Evolutionary conservation across 2,888 invertebrate species (phyloP), one percentile per base, ranked within the genome.

Genomic region (Meiosimyza decipiens): DNA sequence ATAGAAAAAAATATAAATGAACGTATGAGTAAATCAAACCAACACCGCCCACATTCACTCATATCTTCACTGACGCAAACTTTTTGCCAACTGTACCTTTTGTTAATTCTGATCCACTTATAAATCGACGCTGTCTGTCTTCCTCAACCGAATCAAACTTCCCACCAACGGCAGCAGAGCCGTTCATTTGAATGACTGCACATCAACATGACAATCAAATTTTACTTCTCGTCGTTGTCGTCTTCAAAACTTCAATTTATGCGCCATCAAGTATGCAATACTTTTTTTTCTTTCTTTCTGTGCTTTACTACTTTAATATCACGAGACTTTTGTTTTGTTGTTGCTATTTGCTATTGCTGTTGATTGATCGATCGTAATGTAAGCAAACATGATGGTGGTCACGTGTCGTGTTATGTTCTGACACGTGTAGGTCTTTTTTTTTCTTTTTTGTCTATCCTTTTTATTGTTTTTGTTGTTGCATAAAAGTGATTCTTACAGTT

Each of bases 381-480:
- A 85, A 83, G 84, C 84, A 85, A 86, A 86, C 85, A 86, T 85
- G 82, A 86, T 84, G 85, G 86, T 81, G 85, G 85, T 86, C 85
- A 85, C 85, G 85, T 85, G 85, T 76, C 86, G 68, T 75, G 73
- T 77, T 76, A 78, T 84, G 83, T 82, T 80, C 76, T 74, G 86
- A 81, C 85, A 85, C 85, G 85, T 85, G 85, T 82, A 59, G 63
- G 65, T 79, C 79, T 65, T 33, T 52, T 55, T 12, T 33, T 18
- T 64, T 18, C 16, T n/a, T 28, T 52, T 57, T 57, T 57, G 18
- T 49, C 33, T 49, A 16, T 52, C 50, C 28, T 49, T 16, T 12
- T 65, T 68, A 70, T 72, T 65, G 67, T 68, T 67, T 28, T 60
- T 18, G 54, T 47, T 51, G 50, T 55, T 55, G n/a, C n/a, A 64